Percentiles rank a stretch among this genome's conserved stretches.
These are phyloP conservation scores for Leptinotarsa tumamoca DNA, from an alignment of 2,888 invertebrate genomes.

Conservation along the genomic window DNA sequence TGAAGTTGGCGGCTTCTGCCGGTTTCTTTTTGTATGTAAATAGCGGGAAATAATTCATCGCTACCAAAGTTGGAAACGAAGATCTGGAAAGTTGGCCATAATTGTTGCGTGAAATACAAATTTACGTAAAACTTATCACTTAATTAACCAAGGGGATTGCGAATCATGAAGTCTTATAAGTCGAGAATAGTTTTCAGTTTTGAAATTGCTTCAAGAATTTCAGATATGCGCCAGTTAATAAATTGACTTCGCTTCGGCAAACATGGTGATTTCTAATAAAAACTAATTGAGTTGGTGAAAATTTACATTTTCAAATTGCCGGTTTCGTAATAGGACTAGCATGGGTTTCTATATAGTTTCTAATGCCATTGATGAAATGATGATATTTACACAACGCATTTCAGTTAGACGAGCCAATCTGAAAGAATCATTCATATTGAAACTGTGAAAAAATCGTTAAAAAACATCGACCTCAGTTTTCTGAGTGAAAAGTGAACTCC, in stretches of 20 bases:
- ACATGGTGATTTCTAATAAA: conserved; percentile 14
- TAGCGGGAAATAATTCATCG: conserved; percentile 33
- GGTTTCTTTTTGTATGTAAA: conserved; percentile 31
- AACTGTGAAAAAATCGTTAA: too few relatives aligned
- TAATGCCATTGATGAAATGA: too few relatives aligned
- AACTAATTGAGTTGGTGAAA: background rate
- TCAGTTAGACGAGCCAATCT: too few relatives aligned
- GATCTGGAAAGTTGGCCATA: conserved; percentile 40
- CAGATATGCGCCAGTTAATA: conserved; percentile 3
- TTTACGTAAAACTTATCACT: conserved; percentile 42
- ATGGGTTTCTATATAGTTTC: too few relatives aligned
- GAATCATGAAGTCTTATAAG: conserved; percentile 30
- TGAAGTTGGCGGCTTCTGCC: conserved; percentile 28
- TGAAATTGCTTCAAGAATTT: conserved; percentile 24
- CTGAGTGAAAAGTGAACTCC: too few relatives aligned
- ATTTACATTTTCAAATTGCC: background rate
- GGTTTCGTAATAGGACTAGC: too few relatives aligned
- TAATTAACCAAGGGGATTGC: conserved; percentile 33
- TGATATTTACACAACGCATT: too few relatives aligned
- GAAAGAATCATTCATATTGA: too few relatives aligned
- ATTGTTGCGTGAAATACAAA: conserved; percentile 44
- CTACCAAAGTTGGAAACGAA: conserved; percentile 34
- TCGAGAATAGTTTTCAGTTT: conserved; percentile 22
- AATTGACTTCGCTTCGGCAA: background rate
- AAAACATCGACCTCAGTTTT: too few relatives aligned